A percentile compares a stretch with the other conserved stretches of the same genome.
Evolutionary conservation across 2,113 vertebrate species (phyloP).

Genomic region (Myotis lucifugus): DNA sequence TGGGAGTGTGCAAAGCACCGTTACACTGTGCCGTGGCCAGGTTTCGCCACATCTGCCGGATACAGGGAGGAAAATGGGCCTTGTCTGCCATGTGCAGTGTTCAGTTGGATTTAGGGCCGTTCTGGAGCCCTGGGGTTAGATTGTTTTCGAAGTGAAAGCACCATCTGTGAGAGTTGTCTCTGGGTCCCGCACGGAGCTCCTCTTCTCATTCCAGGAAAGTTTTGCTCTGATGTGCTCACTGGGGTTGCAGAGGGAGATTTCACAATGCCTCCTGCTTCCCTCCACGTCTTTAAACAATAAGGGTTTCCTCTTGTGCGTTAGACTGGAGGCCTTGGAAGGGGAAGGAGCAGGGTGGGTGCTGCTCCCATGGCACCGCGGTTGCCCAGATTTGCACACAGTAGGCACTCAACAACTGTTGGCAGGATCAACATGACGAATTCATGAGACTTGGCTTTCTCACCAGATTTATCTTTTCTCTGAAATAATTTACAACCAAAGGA

Average conservation of each 20-base stretch:
- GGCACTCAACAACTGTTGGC: background rate
- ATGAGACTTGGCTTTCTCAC: background rate
- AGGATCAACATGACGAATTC: background rate
- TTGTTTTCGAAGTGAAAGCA: background rate
- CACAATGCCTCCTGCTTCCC: background rate
- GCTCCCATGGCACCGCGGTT: fast-evolving
- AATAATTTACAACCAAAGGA: background rate
- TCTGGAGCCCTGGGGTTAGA: background rate
- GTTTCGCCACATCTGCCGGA: background rate
- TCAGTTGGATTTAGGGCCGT: background rate
- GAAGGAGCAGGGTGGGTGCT: fast-evolving
- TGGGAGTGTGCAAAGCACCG: background rate
- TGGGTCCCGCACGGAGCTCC: background rate
- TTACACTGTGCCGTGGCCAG: background rate
- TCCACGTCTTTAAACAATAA: background rate
- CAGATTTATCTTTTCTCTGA: background rate
- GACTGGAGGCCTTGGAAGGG: background rate
- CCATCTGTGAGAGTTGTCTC: background rate
- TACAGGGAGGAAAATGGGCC: background rate
- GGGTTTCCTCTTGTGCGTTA: background rate
- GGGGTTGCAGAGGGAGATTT: background rate
- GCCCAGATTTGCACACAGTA: fast-evolving
- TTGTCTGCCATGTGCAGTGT: background rate
- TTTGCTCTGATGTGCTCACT: background rate
- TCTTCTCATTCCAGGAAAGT: background rate